A percentile compares a stretch with the other conserved stretches of the same genome.
phyloP scores from a whole-genome alignment of 2,113 vertebrate species.

The Hypanus sabinus region DNA sequence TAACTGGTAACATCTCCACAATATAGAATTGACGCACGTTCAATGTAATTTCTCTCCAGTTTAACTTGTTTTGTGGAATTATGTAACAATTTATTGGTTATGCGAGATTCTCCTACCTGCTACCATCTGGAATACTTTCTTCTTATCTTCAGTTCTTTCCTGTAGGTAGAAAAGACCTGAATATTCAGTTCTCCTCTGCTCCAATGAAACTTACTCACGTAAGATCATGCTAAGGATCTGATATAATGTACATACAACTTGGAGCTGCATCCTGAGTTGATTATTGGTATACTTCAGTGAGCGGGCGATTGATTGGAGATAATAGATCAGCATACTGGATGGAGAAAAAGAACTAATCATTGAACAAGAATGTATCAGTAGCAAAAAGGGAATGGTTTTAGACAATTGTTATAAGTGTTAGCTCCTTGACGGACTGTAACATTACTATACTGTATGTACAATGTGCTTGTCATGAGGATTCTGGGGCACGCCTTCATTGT shows the following conservation, averaged over 20 bases:
- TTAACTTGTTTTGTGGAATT: not conserved
- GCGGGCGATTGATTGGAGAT: constrained; percentile 89
- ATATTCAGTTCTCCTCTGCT: not conserved
- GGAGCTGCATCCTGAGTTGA: constrained; percentile 85
- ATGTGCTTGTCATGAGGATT: not conserved
- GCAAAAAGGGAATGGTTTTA: no score
- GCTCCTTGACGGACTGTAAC: not conserved
- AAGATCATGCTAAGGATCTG: not conserved
- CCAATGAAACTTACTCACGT: not conserved
- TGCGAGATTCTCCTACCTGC: constrained; percentile 62
- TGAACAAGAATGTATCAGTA: not conserved
- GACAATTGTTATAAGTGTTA: not conserved
- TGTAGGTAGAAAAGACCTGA: constrained; percentile 48
- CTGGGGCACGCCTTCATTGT: no score
- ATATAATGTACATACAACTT: constrained; percentile 67
- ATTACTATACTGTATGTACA: not conserved
- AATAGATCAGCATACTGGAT: constrained; percentile 93
- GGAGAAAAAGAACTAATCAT: constrained; percentile 40
- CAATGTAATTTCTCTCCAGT: not conserved
- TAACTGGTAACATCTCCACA: not conserved
- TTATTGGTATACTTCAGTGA: constrained; percentile 94
- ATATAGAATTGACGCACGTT: not conserved
- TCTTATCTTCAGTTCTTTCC: constrained; percentile 91
- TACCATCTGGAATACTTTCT: constrained; percentile 81
- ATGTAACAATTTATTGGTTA: not conserved